phyloP scores from a whole-genome alignment of 2,888 invertebrate genomes.

The Ophion slaviceki region DNA sequence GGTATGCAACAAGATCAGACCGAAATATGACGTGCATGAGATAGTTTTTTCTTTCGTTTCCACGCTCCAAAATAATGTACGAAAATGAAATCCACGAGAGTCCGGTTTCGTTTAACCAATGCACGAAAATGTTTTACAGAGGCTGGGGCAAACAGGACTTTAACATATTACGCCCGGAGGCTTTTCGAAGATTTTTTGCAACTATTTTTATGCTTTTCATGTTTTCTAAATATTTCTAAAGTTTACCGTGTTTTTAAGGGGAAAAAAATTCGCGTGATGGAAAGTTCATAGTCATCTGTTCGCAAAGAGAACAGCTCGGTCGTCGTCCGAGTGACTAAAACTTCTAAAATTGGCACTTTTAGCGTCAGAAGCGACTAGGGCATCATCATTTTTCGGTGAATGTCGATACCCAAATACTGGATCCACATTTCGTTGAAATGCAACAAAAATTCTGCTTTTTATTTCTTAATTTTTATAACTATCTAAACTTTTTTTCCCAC shows the following conservation, averaged over 20 bases:
- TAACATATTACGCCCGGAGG: not conserved
- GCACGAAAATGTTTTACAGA: not conserved
- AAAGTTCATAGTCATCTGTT: slow-evolving; percentile 42
- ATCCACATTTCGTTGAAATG: not conserved
- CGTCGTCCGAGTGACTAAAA: slow-evolving; percentile 26
- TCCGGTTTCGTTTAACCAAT: not conserved
- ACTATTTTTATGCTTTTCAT: not conserved
- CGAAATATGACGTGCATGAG: not conserved
- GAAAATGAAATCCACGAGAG: slow-evolving; percentile 5
- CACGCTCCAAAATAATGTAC: not conserved
- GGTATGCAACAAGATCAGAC: not conserved
- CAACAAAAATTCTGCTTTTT: no score
- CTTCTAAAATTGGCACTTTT: slow-evolving; percentile 24
- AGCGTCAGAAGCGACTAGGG: not conserved
- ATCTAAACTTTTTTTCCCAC: no score
- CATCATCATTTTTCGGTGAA: slow-evolving; percentile 19
- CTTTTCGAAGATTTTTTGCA: not conserved
- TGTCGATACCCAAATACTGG: slow-evolving; percentile 12
- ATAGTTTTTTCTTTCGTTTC: not conserved
- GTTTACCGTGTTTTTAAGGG: not conserved
- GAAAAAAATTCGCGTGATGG: slow-evolving; percentile 5
- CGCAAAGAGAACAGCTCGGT: not conserved
- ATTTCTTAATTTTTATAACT: no score
- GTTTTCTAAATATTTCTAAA: not conserved
- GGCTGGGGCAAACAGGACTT: not conserved